These are phyloP conservation scores for Acrossocheilus fasciatus DNA, from an alignment of 2,797 vertebrate genomes.

Conservation along the genomic window DNA sequence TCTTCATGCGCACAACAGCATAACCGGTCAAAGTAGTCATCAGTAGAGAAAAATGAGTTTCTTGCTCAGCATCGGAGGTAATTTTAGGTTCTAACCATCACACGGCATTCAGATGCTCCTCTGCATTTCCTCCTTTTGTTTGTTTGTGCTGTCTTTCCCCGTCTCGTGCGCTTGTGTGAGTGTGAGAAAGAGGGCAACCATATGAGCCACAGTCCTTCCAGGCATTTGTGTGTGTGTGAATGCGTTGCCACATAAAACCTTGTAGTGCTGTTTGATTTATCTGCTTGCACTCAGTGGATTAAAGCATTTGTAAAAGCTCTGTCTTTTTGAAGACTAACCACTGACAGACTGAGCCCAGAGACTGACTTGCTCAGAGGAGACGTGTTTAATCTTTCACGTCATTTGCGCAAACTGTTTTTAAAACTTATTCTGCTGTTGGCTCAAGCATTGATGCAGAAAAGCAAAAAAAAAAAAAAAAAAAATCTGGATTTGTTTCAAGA, in stretches of 20 bases:
- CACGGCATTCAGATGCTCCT: constrained; percentile 58
- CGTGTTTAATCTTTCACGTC: constrained; percentile 21
- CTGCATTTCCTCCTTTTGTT: constrained; percentile 54
- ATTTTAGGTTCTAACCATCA: constrained; percentile 53
- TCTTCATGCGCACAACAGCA: constrained; percentile 47
- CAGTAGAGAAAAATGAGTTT: background rate
- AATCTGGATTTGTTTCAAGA: constrained; percentile 41
- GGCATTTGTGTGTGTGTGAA: constrained; percentile 21
- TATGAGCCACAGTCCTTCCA: constrained; percentile 1
- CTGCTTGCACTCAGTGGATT: constrained; percentile 40
- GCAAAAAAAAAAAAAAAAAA: background rate
- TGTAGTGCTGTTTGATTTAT: constrained; percentile 42
- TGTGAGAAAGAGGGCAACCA: constrained; percentile 1
- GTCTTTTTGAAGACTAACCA: constrained; percentile 35
- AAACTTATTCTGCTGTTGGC: constrained; percentile 25
- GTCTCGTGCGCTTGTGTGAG: constrained; percentile 25
- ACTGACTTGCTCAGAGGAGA: constrained; percentile 26
- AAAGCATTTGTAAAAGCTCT: constrained; percentile 25
- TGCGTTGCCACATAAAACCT: constrained; percentile 5
- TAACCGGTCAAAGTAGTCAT: constrained; percentile 28
- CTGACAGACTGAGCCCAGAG: constrained; percentile 36
- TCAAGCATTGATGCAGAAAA: constrained; percentile 29
- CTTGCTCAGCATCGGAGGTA: constrained; percentile 45
- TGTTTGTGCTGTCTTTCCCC: constrained; percentile 41
- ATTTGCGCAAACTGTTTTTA: constrained; percentile 33